Conservation (phyloP, 2,113 vertebrate species). For the Pelobates fuscus region DNA sequence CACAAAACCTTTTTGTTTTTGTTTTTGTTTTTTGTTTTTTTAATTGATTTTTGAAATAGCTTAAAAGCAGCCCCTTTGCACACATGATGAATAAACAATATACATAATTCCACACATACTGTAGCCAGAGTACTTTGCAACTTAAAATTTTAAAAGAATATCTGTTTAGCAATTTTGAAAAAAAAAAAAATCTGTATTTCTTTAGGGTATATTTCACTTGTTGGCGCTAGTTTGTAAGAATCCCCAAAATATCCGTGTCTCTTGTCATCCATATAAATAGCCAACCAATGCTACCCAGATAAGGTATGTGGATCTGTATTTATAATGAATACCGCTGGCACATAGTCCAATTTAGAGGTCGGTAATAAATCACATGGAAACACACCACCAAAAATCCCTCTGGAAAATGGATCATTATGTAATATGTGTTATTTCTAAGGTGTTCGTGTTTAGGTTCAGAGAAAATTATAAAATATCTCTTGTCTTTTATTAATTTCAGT, state of each 20-base stretch:
- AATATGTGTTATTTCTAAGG: neutral
- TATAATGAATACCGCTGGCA: neutral
- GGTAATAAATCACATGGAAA: neutral
- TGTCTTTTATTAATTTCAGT: no score
- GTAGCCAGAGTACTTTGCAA: no score
- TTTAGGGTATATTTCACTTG: no score
- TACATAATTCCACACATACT: conserved; percentile 1
- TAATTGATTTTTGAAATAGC: neutral
- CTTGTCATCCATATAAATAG: neutral
- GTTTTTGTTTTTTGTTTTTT: no score
- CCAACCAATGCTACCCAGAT: neutral
- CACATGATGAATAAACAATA: conserved; percentile 4
- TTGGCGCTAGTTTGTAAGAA: neutral
- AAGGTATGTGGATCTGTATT: no score
- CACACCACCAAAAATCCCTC: neutral
- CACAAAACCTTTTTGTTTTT: neutral
- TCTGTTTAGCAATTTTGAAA: neutral
- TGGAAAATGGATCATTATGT: neutral
- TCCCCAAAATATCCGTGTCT: neutral
- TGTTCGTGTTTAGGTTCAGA: neutral
- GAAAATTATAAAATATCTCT: no score
- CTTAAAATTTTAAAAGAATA: neutral
- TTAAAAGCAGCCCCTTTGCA: neutral
- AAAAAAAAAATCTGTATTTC: no score
- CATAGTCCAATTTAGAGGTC: neutral